These are phyloP conservation scores for Dysidea cf. avara DNA, from an alignment of 37 sponge, comb jelly and placozoan species.

Conservation along the genomic window DNA sequence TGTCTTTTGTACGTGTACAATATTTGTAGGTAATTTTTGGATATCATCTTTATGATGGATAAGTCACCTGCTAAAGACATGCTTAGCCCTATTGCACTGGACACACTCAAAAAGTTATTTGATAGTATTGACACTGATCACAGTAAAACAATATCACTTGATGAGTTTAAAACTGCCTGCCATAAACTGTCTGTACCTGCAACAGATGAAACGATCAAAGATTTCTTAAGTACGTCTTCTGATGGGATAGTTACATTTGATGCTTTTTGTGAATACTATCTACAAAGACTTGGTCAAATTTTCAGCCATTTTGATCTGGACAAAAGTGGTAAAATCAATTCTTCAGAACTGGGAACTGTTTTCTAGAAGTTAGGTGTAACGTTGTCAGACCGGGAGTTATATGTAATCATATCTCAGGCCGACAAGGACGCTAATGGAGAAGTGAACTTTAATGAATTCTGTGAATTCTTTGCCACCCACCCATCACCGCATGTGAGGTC, in stretches of 20 bases:
- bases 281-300: constrained; percentile 6
- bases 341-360: constrained; percentile 31
- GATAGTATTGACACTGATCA: constrained; percentile 46
- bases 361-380: constrained; percentile 34
- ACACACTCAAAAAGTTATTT: constrained; percentile 38
- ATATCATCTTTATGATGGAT: no score
- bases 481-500: constrained; percentile 53
- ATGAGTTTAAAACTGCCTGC: constrained; percentile 43
- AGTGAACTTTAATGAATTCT: constrained; percentile 67
- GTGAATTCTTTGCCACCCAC: constrained; percentile 53
- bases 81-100: background rate
- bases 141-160: constrained; percentile 37
- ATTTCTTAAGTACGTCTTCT: constrained; percentile 28
- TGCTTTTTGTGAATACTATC: constrained; percentile 49
- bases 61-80: no score
- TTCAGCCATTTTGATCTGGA: constrained; percentile 61
- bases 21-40: no score
- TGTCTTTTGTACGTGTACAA: no score
- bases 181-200: constrained; percentile 38
- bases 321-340: constrained; percentile 44
- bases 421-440: constrained; percentile 45
- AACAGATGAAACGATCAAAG: constrained; percentile 20
- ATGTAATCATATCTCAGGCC: constrained; percentile 33
- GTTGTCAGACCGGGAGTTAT: constrained; percentile 38
- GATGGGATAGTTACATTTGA: constrained; percentile 51